These are phyloP conservation scores for Lota lota DNA, from an alignment of 2,113 vertebrate genomes.

Conservation along the genomic window DNA sequence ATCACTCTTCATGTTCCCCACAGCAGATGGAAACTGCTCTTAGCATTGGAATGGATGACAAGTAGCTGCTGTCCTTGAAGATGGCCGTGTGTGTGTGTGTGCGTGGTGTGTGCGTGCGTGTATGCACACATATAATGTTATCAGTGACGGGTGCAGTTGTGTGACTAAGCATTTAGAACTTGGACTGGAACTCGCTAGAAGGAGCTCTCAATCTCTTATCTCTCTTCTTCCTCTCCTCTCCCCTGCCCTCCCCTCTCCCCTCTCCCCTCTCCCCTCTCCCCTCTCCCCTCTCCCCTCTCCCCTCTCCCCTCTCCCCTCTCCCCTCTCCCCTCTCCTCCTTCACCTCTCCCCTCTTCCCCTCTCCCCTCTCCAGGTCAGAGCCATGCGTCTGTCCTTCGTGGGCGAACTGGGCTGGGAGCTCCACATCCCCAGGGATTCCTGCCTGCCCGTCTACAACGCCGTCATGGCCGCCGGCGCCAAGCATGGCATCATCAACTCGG, in stretches of 20 bases:
- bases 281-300: not conserved
- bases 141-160: not conserved
- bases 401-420: conserved; percentile 98
- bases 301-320: not conserved
- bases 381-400: conserved; percentile 90
- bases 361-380: conserved; percentile 72
- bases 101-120: conserved; percentile 12
- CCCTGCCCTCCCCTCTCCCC: not conserved
- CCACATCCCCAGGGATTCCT: conserved; percentile 81
- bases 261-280: not conserved
- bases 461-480: conserved; percentile 85
- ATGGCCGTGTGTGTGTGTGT: conserved; percentile 1
- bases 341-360: conserved; percentile 10
- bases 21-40: not conserved
- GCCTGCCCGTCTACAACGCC: conserved; percentile 82
- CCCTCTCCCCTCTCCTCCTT: not conserved
- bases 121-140: not conserved
- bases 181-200: conserved; percentile 5
- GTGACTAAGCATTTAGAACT: not conserved
- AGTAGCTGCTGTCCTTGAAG: conserved; percentile 18
- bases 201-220: conserved; percentile 1
- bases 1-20: not conserved
- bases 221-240: not conserved
- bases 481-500: conserved; percentile 82
- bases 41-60: conserved; percentile 26